These are phyloP conservation scores for Sebastes paucispinis DNA, from an alignment of 2,797 vertebrate genomes.

Conservation along the genomic window DNA sequence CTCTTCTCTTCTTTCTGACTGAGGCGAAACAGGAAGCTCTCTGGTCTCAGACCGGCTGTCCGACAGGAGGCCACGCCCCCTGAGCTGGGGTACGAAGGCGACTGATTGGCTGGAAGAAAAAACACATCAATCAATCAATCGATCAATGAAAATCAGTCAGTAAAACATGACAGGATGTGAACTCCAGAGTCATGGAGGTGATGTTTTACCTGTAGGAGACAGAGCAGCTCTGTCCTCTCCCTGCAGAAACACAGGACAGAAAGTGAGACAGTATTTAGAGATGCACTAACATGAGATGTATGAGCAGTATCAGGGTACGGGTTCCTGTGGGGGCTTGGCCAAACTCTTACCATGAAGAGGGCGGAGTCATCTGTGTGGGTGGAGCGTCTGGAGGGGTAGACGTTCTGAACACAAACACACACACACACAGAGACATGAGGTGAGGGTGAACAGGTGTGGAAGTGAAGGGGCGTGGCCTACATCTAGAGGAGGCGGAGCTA, in stretches of 20 bases:
- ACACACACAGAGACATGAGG: not conserved
- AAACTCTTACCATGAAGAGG: constrained; percentile 93
- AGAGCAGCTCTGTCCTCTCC: constrained; percentile 87
- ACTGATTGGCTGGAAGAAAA: constrained; percentile 75
- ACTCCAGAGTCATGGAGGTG: fast-evolving
- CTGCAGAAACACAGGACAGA: constrained; percentile 70
- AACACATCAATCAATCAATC: not conserved
- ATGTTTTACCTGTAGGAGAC: constrained; percentile 85
- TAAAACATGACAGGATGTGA: fast-evolving
- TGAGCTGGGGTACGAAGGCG: constrained; percentile 83
- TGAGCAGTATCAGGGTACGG: too few species aligned
- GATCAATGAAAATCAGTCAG: not conserved
- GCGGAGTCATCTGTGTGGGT: constrained; percentile 99
- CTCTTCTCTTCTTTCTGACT: constrained; percentile 87
- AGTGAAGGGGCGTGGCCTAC: not conserved
- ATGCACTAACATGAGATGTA: too few species aligned
- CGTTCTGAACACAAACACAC: constrained; percentile 78
- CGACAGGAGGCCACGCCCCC: constrained; percentile 81
- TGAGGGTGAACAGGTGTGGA: not conserved
- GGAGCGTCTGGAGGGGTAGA: constrained; percentile 93
- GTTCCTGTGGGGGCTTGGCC: not conserved
- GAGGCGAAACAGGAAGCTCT: constrained; percentile 92
- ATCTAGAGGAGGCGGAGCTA: not conserved
- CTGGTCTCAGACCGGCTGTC: constrained; percentile 84
- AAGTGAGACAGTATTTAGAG: too few species aligned